Evolutionary conservation across 2,797 vertebrate species (phyloP).

Genomic region (Syncerus caffer): DNA sequence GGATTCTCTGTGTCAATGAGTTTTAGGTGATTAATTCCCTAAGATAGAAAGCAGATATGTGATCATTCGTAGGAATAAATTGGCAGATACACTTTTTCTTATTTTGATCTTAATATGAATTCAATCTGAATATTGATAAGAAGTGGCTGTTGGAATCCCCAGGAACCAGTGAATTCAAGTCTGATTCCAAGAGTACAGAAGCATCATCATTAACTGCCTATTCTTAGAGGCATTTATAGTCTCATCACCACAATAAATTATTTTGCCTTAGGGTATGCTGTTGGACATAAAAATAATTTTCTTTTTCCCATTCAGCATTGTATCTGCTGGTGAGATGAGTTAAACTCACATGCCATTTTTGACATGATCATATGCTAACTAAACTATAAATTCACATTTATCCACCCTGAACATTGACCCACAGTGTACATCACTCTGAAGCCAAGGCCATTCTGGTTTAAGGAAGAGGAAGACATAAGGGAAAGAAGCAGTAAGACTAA

Average conservation of each 20-base stretch:
- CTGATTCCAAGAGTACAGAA: slow-evolving; percentile 17
- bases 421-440: not conserved
- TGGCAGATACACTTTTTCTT: not conserved
- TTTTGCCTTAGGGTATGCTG: slow-evolving; percentile 27
- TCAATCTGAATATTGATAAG: slow-evolving; percentile 45
- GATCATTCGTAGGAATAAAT: slow-evolving; percentile 34
- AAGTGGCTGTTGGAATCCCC: slow-evolving; percentile 29
- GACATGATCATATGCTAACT: not conserved
- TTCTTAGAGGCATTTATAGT: slow-evolving; percentile 19
- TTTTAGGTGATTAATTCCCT: not conserved
- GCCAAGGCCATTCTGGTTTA: not conserved
- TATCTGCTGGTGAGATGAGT: not conserved
- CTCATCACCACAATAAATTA: not conserved
- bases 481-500: not conserved
- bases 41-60: not conserved
- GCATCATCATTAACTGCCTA: not conserved
- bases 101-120: not conserved
- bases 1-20: slow-evolving; percentile 7
- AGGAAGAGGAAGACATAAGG: not conserved
- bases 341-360: not conserved
- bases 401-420: not conserved
- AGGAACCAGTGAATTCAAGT: not conserved
- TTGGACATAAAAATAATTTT: slow-evolving; percentile 19
- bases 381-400: not conserved
- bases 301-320: not conserved